Evolutionary conservation across 2,797 vertebrate genomes (phyloP).

Genomic region (Holocentrus rufus): DNA sequence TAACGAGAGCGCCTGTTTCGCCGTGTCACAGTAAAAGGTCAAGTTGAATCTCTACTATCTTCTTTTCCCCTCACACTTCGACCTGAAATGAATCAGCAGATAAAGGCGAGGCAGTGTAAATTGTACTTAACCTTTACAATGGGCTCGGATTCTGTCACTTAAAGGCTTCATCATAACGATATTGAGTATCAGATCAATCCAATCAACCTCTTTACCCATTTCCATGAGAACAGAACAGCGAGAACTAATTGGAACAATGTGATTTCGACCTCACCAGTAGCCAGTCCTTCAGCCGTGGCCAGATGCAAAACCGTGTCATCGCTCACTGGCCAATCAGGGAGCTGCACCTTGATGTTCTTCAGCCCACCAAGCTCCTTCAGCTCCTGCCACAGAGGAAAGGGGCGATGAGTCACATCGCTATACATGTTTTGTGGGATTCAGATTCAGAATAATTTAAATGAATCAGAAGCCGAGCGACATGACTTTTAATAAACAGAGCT

Average conservation of each 20-base stretch:
- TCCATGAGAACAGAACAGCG: background rate
- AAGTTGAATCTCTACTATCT: conserved; percentile 43
- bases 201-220: conserved; percentile 43
- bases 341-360: conserved; percentile 75
- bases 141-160: conserved; percentile 22
- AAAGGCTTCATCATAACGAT: conserved; percentile 37
- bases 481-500: background rate
- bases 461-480: too few relatives aligned
- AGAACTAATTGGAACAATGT: background rate
- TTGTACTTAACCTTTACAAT: conserved; percentile 66
- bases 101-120: conserved; percentile 54
- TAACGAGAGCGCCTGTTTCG: conserved; percentile 36
- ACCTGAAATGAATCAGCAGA: conserved; percentile 54
- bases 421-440: too few relatives aligned
- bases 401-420: too few relatives aligned
- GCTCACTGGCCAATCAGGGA: conserved; percentile 89
- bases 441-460: background rate
- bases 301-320: conserved; percentile 90
- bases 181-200: conserved; percentile 30
- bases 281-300: conserved; percentile 86
- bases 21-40: conserved; percentile 62
- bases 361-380: conserved; percentile 85
- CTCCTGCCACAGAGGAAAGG: conserved; percentile 68
- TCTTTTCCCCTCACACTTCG: background rate
- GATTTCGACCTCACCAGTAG: conserved; percentile 79